Evolutionary conservation across 1,140 invertebrate species (phyloP), one percentile per base, ranked within the genome.

Genomic region (Drosophila sucinea): DNA sequence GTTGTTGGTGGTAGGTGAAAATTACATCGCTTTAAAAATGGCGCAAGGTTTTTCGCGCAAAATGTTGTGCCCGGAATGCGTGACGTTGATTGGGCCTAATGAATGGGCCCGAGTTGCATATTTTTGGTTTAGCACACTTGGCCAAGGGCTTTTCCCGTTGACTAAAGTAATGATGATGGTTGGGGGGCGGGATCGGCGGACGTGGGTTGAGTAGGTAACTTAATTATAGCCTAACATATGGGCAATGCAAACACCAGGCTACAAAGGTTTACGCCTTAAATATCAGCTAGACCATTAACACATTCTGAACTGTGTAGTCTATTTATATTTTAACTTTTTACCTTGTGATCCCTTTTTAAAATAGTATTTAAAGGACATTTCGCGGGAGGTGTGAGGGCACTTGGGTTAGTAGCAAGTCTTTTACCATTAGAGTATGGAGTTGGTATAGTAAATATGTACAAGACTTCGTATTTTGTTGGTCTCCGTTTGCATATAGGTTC

Each of bases 81-180:
- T 67, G 77, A 67, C 69, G 73, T 67, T 77, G 69, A 83, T 83
- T 84, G 67, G 56, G 69, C 29, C 38, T 54, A 38, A 27, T 41
- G 55, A 67, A 75, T 38, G 56, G 30, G 29, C 30, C 29, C n/a
- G 29, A 27, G 38, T 2, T 47, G 44, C 63, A 47, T 47, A 41
- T 67, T 73, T 66, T 44, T 32, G 35, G 30, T 41, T 40, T 7
- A 23, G 54, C 23, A 25, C 56, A 73, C 51, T 61, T 61, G 40
- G n/a, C n/a, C 44, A 51, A 51, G 44, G 44, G 44, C 44, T 51
- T 51, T 51, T 51, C 3, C 44, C 44, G 32, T 33, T 38, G 23
- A 35, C 6, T 58, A 38, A 58, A 25, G 56, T 38, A 58, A 33
- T 56, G 29, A 58, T 8, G 55, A 11, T 27, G 56, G 23, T 10